Evolutionary conservation across 2,797 vertebrate genomes (phyloP), one percentile per base, ranked within the genome.

Genomic region (Esox lucius): DNA sequence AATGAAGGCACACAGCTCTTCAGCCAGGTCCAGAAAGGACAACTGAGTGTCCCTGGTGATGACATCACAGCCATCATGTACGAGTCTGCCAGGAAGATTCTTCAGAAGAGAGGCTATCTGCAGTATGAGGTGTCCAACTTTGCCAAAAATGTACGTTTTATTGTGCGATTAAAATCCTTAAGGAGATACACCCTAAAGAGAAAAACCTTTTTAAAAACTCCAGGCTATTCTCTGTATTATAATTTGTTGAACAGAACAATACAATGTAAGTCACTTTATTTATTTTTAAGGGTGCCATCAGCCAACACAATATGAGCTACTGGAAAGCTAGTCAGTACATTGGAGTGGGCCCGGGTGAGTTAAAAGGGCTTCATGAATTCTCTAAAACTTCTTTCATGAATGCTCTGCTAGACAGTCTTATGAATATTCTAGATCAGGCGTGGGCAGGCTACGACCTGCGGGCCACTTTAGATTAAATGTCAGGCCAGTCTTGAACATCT

Each of bases 111-210:
- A 0, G 95, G 95, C 61, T 96, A 97, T 81, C 84, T 83, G n/a
- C 98, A 97, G 78, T 99, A 99, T 0, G 97, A 99, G 81, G 96
- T 99, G 81, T 99, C 98, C 1, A 98, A 96, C 90, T 99, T 99
- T 70, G 95, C 96, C 56, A 93, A 91, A 89, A 91, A 92, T 48
- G 97, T 98, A 84, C 93, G 95, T 88, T 15, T 22, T 39, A 53
- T 31, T 31, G 28, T 31, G 28, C 28, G 3, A 31, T 31, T 31
- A 31, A 31, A 31, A 31, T 31, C 28, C 3, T 31, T 31, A 31
- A 31, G 3, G 28, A 31, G 28, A 31, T 31, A 31, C 1, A 31
- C 1, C 3, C 16, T 49, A 0, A 49, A 46, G 12, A 9, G 12
- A 49, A 49, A 15, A 49, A 12, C 2, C 9, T 49, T 12, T 4